phyloP scores from a whole-genome alignment of 2,113 vertebrate species.

The Aegotheles bennettii region DNA sequence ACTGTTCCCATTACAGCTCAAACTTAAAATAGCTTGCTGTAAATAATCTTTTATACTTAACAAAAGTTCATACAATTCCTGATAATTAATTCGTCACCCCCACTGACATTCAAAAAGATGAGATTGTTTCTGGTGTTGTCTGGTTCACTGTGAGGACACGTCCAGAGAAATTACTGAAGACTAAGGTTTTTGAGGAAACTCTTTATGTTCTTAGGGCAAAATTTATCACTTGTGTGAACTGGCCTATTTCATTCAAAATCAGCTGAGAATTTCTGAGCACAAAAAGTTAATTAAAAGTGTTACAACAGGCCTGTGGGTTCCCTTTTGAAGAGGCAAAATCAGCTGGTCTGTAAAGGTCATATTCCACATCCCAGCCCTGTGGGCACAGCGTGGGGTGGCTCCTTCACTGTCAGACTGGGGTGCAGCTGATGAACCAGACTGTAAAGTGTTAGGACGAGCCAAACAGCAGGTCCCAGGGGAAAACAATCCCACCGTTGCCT shows the following conservation, averaged over 20 bases:
- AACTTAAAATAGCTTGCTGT: constrained; percentile 51
- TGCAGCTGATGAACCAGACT: not conserved
- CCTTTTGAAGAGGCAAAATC: not conserved
- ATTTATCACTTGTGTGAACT: not conserved
- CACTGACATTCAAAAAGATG: not conserved
- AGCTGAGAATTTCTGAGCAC: not conserved
- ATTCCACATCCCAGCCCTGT: accelerated
- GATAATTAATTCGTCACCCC: constrained; percentile 25
- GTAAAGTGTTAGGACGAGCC: not conserved
- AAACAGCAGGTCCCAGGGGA: not conserved
- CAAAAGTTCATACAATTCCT: not conserved
- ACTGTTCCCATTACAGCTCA: constrained; percentile 13
- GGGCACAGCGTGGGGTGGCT: accelerated
- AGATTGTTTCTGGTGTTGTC: not conserved
- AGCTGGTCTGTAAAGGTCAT: accelerated
- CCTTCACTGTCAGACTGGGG: accelerated
- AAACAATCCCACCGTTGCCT: not conserved
- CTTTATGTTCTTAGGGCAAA: not conserved
- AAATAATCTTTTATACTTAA: constrained; percentile 54
- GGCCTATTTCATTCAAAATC: not conserved
- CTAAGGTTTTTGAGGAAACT: not conserved
- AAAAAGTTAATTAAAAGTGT: not conserved
- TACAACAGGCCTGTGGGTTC: not conserved
- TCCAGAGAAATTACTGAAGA: not conserved
- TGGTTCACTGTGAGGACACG: not conserved